Percentiles rank a stretch among this genome's conserved stretches.
Conservation (phyloP, 2,888 invertebrate genomes). For the Drosophila austrosaltans region DNA sequence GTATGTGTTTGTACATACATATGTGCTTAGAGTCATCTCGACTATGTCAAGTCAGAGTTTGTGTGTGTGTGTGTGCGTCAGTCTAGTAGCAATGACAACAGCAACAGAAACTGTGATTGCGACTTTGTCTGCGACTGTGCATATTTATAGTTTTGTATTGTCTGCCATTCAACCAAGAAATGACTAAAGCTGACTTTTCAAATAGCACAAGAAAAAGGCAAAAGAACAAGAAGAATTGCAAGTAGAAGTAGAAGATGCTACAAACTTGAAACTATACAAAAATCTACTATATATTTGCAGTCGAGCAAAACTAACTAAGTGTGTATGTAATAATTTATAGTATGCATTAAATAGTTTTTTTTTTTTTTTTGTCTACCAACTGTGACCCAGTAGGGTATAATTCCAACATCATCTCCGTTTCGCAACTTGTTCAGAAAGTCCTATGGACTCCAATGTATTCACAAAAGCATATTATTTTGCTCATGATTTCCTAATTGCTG, state of each 20-base stretch:
- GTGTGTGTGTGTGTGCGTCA: conserved; percentile 7
- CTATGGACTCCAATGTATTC: conserved; percentile 1
- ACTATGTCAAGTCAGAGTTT: conserved; percentile 11
- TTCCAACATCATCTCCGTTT: not conserved
- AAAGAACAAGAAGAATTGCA: not conserved
- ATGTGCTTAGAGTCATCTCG: not conserved
- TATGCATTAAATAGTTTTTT: conserved; percentile 39
- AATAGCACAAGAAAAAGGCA: not conserved
- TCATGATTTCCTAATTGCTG: conserved; percentile 67
- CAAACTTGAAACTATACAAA: conserved; percentile 3
- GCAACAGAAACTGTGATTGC: conserved; percentile 34
- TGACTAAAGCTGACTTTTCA: conserved; percentile 43
- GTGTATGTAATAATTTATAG: conserved; percentile 48
- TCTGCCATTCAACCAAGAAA: conserved; percentile 49
- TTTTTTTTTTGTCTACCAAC: conserved; percentile 40
- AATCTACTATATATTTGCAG: conserved; percentile 12
- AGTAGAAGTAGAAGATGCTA: conserved; percentile 5
- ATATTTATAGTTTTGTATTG: conserved; percentile 72
- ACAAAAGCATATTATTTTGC: conserved; percentile 41
- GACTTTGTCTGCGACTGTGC: conserved; percentile 49
- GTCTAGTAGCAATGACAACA: conserved; percentile 11
- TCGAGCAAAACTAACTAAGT: conserved; percentile 31
- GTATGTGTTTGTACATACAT: not conserved
- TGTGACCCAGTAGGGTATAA: conserved; percentile 13
- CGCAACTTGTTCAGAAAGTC: conserved; percentile 9